A percentile compares a stretch with the other conserved stretches of the same genome.
phyloP scores from a whole-genome alignment of 2,888 invertebrate genomes.

The Drosophila recens region DNA sequence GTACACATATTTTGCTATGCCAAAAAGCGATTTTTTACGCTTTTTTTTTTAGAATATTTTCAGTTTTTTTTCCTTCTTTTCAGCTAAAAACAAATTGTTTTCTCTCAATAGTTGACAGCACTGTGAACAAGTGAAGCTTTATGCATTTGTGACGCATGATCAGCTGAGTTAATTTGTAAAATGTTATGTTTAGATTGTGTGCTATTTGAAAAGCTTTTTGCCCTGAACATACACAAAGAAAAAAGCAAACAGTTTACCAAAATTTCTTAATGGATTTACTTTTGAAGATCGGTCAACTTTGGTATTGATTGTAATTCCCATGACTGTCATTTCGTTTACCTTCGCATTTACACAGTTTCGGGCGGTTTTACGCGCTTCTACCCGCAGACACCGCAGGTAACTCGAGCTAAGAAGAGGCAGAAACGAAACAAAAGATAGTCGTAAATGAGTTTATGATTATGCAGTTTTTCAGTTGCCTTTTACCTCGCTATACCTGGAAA shows the following conservation, averaged over 20 bases:
- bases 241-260: conserved; percentile 1
- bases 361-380: no score
- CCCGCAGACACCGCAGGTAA: conserved; percentile 47
- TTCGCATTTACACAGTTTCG: conserved; percentile 8
- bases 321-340: conserved; percentile 18
- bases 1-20: no score
- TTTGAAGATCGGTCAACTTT: conserved; percentile 10
- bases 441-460: conserved; percentile 67
- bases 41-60: no score
- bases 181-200: not conserved
- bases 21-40: no score
- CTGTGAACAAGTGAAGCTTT: not conserved
- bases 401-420: not conserved
- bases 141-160: not conserved
- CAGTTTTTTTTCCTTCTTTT: no score
- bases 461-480: conserved; percentile 36
- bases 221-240: not conserved
- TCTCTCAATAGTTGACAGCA: no score
- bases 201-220: conserved; percentile 16
- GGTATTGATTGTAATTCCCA: conserved; percentile 13
- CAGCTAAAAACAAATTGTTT: no score
- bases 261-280: conserved; percentile 32
- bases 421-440: conserved; percentile 16
- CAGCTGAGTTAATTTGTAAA: not conserved
- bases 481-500: conserved; percentile 53